A percentile compares a stretch with the other conserved stretches of the same genome.
phyloP scores from a whole-genome alignment of 2,888 invertebrate species.

The Gnatocerus cornutus region DNA sequence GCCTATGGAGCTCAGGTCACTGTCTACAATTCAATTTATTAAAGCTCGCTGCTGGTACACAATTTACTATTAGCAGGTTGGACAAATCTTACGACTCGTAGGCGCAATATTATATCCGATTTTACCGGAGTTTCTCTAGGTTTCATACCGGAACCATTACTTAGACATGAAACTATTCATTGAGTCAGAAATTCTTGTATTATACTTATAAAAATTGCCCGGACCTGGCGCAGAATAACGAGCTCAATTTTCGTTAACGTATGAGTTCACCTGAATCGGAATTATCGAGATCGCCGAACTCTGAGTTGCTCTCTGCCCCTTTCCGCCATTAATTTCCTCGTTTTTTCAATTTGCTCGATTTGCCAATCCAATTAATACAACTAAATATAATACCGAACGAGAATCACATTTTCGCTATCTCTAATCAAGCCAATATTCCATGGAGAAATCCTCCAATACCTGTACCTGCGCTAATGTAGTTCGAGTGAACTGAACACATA shows the following conservation, averaged over 20 bases:
- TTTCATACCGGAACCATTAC: too few species aligned
- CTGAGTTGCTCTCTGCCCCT: conserved; percentile 13
- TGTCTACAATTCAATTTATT: conserved; percentile 47
- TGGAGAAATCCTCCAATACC: conserved; percentile 8
- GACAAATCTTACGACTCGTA: conserved; percentile 7
- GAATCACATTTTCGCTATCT: conserved; percentile 16
- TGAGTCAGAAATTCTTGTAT: too few species aligned
- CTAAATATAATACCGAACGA: conserved; percentile 10
- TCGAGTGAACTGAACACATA: conserved; percentile 29
- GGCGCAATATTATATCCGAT: neutral
- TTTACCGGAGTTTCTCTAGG: neutral
- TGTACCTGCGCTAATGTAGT: conserved; percentile 19
- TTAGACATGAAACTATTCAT: too few species aligned
- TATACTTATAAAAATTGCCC: too few species aligned
- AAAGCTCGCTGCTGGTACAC: conserved; percentile 25
- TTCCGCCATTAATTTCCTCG: conserved; percentile 3
- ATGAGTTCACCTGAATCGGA: conserved; percentile 21
- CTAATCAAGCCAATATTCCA: conserved; percentile 28
- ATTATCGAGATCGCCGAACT: conserved; percentile 22
- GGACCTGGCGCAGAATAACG: neutral
- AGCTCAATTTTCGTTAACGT: conserved; percentile 10
- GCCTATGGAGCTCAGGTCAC: conserved; percentile 40
- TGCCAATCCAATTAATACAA: conserved; percentile 20
- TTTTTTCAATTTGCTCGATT: conserved; percentile 3
- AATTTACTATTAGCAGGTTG: conserved; percentile 35